phyloP scores from a whole-genome alignment of 2,797 vertebrate species.

The Hydrophis major region DNA sequence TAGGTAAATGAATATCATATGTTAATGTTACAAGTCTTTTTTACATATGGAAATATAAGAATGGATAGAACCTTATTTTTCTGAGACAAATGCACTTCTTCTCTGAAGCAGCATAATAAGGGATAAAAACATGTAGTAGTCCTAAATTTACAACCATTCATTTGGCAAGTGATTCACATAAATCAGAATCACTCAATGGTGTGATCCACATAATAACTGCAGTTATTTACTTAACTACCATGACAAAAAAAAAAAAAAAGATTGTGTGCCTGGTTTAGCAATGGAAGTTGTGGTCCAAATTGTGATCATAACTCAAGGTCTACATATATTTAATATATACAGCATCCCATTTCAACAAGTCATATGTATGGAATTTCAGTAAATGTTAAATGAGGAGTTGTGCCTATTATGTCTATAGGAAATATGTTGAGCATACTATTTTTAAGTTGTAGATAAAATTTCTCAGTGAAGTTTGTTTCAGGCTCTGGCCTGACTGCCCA shows the following conservation, averaged over 20 bases:
- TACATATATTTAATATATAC: background rate
- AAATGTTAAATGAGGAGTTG: too few relatives aligned
- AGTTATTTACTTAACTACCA: background rate
- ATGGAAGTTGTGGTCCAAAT: background rate
- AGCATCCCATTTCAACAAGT: background rate
- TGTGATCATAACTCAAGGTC: background rate
- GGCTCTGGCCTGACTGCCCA: background rate
- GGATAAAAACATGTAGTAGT: background rate
- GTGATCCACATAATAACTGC: background rate
- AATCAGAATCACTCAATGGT: background rate
- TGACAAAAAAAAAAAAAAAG: background rate
- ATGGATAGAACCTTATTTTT: background rate
- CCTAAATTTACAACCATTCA: background rate
- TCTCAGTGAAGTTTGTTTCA: background rate
- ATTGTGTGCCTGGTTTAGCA: background rate
- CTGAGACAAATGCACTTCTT: background rate
- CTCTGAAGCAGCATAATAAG: background rate
- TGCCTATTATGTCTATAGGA: too few relatives aligned
- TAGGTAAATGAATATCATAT: background rate
- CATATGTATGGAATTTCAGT: background rate
- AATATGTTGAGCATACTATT: background rate
- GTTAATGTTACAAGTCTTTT: background rate
- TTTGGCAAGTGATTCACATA: background rate
- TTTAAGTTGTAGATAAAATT: background rate
- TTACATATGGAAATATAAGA: slow-evolving; percentile 7